Conservation (phyloP, 2,888 invertebrate species). For the Oxytorus armatus region DNA sequence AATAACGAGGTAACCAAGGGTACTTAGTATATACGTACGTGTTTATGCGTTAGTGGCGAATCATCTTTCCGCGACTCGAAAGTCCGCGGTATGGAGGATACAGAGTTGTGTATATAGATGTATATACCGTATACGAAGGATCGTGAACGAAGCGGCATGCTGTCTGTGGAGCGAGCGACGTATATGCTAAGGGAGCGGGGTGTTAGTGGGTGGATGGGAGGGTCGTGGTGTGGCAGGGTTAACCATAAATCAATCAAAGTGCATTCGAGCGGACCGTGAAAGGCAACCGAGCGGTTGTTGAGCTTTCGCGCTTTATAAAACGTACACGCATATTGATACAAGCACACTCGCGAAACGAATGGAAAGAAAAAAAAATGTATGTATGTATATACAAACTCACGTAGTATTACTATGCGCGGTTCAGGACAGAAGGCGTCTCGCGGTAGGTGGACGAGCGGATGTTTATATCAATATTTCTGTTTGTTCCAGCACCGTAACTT, state of each 20-base stretch:
- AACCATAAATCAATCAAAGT: constrained; percentile 80
- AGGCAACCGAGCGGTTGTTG: constrained; percentile 68
- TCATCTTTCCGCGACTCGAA: constrained; percentile 51
- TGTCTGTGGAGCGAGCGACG: constrained; percentile 62
- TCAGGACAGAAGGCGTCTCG: constrained; percentile 67
- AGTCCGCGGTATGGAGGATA: constrained; percentile 71
- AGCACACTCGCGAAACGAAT: constrained; percentile 26
- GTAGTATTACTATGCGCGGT: constrained; percentile 45
- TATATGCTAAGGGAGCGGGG: constrained; percentile 40
- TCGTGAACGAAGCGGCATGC: constrained; percentile 63
- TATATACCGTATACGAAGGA: constrained; percentile 23
- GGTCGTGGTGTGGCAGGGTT: constrained; percentile 76
- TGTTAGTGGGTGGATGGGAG: constrained; percentile 69
- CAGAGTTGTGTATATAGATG: background rate
- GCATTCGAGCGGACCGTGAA: constrained; percentile 70
- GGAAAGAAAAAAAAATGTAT: too few relatives aligned
- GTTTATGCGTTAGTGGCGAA: constrained; percentile 74
- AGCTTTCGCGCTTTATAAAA: constrained; percentile 63
- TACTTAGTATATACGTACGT: constrained; percentile 52
- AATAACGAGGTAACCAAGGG: background rate
- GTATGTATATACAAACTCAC: constrained; percentile 32
- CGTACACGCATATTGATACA: constrained; percentile 50
- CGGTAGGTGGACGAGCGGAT: constrained; percentile 73
- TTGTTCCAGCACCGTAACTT: constrained; percentile 72
- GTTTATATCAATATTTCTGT: constrained; percentile 76